Evolutionary conservation across 2,888 invertebrate species (phyloP).

Genomic region (Lathronympha strigana): DNA sequence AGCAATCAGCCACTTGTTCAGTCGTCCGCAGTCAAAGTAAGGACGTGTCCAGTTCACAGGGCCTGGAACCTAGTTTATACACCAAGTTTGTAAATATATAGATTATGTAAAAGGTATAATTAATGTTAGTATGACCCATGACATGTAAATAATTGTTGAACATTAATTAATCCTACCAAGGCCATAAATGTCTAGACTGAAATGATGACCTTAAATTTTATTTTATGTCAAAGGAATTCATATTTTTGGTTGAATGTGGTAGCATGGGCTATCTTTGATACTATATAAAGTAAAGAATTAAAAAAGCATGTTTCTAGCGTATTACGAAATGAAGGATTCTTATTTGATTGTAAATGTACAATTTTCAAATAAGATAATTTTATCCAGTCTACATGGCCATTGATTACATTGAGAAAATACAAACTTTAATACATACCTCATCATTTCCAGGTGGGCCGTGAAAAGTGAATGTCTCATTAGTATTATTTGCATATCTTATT

Average conservation of each 20-base stretch:
- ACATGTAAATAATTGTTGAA: too few relatives aligned
- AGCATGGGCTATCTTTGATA: too few relatives aligned
- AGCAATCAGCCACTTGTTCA: conserved; percentile 97
- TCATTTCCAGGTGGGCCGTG: conserved; percentile 96
- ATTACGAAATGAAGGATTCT: background rate
- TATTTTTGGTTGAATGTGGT: too few relatives aligned
- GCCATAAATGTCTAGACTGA: too few relatives aligned
- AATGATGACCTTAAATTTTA: too few relatives aligned
- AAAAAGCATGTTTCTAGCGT: too few relatives aligned
- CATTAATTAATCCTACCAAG: too few relatives aligned
- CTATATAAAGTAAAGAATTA: too few relatives aligned
- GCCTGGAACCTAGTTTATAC: conserved; percentile 84
- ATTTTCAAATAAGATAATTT: background rate
- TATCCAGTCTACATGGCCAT: background rate
- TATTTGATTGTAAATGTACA: conserved; percentile 1
- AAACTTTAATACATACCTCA: conserved; percentile 81
- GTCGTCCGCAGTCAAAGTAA: conserved; percentile 97
- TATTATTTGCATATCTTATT: conserved; percentile 96
- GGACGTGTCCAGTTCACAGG: conserved; percentile 97
- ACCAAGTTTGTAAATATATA: too few relatives aligned
- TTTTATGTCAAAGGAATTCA: too few relatives aligned
- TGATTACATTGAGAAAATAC: background rate
- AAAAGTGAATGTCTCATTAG: conserved; percentile 98
- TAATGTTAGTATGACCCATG: too few relatives aligned
- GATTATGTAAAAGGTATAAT: too few relatives aligned